Evolutionary conservation across 2,888 invertebrate genomes (phyloP), one percentile per base, ranked within the genome.

Genomic region (Pycnomerus fuliginosus): DNA sequence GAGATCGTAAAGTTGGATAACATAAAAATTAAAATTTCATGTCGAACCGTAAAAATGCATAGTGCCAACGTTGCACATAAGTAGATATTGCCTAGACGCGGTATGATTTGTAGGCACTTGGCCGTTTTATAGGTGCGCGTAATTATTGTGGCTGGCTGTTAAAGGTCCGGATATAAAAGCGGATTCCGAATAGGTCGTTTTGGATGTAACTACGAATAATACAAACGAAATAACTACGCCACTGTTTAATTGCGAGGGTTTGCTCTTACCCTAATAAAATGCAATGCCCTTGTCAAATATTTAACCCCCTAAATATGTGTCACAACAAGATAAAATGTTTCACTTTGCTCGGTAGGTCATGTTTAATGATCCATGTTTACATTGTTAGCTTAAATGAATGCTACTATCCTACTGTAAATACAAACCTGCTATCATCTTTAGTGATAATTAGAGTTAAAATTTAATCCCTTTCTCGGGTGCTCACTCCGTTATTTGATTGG

Each of bases 241-340:
- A 35, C 25, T 25, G 45, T 45, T 45, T 45, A 45, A 45, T 45
- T 45, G 40, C 33, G 24, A 31, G 23, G 35, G 13, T 32, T 14
- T 29, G 25, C 33, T 25, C 17, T 30, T 7, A 29, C 43, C 30
- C 31, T 38, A 39, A 44, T 38, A 38, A 44, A 44, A 38, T 38
- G 36, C 36, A 41, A 16, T 34, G 41, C 34, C 38, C 37, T 38
- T 33, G 44, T 44, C 44, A 44, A 44, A 44, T 44, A 44, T 38
- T 44, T 44, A 44, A 44, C 38, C 40, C 20, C 34, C 30, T 34
- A 45, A 45, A 45, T 45, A 45, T 40, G 45, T 45, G 45, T 39
- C 45, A 35, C 35, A 33, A 35, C 35, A 25, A 45, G 34, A 34
- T 45, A 40, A 45, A 45, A 45, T 30, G 45, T 35, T 29, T 22